Base-by-base conservation (phyloP, 2,888 invertebrate genomes). In the Dolichomitus sp. region DNA sequence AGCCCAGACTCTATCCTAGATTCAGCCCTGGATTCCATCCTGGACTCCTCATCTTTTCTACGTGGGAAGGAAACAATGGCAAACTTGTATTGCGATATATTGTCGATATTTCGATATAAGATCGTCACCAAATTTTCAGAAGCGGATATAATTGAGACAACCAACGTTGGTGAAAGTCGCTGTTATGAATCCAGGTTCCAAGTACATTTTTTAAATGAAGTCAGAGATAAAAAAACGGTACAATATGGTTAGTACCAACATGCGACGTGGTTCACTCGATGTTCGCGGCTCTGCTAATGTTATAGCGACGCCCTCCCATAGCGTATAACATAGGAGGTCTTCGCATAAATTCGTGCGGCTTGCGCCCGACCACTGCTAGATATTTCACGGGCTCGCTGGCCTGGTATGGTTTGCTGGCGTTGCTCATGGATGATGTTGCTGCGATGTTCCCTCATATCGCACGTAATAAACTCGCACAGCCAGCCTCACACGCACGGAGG, bases 401-500 rank as follows among this genome's bases (percentile, higher is more conserved):
- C 30, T 40, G 33, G 17, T 42, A 59, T 1, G 42, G 54, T 45
- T 68, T 52, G 40, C 50, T 48, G 65, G 61, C 61, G 61, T 54
- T 61, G 66, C 73, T 74, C 68, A 61, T 74, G 59, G 45, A 5
- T 33, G 54, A 27, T 54, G 65, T 59, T 57, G 19, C 78, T 57
- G 37, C 61, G 66, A 68, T 68, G 66, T 73, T 68, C 40, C 23
- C 52, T 74, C 68, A 74, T 74, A 74, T 63, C 80, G 68, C 73
- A 42, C 52, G 80, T 68, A 73, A 80, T 80, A 80, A 80, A 80
- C 74, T 74, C 61, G 17, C 42, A 40, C 68, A 61, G 66, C 68
- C 19, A 66, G 42, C 37, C 50, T n/a, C 40, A 68, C 59, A 33
- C 74, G 42, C 73, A 61, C n/a, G 5, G 30, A 72, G 37, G 19